Evolutionary conservation across 1,140 invertebrate genomes (phyloP), one percentile per base, ranked within the genome.

Genomic region (Papilio polytes): DNA sequence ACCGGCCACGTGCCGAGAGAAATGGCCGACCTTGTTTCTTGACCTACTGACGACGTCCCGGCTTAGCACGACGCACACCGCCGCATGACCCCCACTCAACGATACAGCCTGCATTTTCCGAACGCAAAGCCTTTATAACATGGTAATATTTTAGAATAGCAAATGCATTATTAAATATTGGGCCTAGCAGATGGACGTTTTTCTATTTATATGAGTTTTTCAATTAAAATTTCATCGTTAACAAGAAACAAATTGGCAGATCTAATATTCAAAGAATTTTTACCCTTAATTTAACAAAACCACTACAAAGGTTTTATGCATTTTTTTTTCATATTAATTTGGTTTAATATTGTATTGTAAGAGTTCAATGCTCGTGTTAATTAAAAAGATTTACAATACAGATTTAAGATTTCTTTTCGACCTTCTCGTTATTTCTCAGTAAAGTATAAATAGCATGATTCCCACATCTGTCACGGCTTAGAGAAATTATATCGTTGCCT

Each of bases 21-120:
- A 92, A 92, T 91, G 90, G 85, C 87, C 85, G 91, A 88, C 91
- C 91, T 92, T 92, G 91, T 93, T 93, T 87, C 85, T 87, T 92
- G 91, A 92, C 91, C 91, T 85, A 92, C 89, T 92, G 90, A 79
- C 88, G 90, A 91, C 90, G 89, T 92, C 91, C 88, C 90, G 76
- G 90, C 85, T 88, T 86, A 84, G 89, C 86, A 91, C 90, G 83
- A 81, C 81, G 74, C 86, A 84, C 85, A 83, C 81, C 74, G 73
- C 9, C 44, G 13, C 85, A 81, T 66, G 70, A 70, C 78, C 51
- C 73, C 79, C 82, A 80, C 82, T 83, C 70, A 18, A 26, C 48
- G 18, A 73, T 73, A 73, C 31, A 73, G 72, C 74, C 74, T 51
- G 74, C 74, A 76, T 76, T 48, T 51, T 13, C 74, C 74, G 44